A percentile compares a stretch with the other conserved stretches of the same genome.
Evolutionary conservation across 2,113 vertebrate genomes (phyloP).

Genomic region (Dolichallabes microphthalmus): DNA sequence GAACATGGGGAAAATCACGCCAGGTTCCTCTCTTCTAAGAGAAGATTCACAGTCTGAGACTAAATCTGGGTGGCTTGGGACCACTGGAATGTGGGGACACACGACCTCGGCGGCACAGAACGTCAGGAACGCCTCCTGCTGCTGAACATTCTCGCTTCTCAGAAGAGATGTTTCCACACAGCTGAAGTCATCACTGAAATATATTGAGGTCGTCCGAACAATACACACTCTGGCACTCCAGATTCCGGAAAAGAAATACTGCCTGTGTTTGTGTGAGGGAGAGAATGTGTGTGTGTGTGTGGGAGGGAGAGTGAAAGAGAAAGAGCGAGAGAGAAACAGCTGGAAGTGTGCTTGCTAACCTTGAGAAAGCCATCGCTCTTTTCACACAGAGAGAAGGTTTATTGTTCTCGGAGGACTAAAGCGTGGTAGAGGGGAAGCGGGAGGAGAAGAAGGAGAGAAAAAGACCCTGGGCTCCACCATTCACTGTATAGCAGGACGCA

Average conservation of each 20-base stretch:
- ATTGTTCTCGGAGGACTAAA: conserved; percentile 55
- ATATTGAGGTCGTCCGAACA: conserved; percentile 45
- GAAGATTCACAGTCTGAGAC: not conserved
- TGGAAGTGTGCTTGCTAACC: conserved; percentile 53
- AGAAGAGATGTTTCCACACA: conserved; percentile 36
- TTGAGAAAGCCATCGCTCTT: conserved; percentile 56
- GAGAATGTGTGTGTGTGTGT: conserved; percentile 3
- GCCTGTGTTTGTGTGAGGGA: conserved; percentile 2
- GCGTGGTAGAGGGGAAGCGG: conserved; percentile 20
- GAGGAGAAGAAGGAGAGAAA: not conserved
- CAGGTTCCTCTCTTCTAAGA: not conserved
- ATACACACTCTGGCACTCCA: conserved; percentile 51
- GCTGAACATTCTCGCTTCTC: not conserved
- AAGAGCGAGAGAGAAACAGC: conserved; percentile 11
- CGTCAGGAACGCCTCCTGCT: not conserved
- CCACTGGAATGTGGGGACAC: not conserved
- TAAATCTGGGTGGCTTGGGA: not conserved
- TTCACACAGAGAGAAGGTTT: conserved; percentile 46
- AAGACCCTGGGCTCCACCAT: conserved; percentile 28
- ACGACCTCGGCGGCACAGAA: not conserved
- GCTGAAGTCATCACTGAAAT: conserved; percentile 49
- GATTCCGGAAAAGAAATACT: conserved; percentile 29
- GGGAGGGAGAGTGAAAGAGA: conserved; percentile 18
- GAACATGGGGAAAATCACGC: not conserved
- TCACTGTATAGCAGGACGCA: conserved; percentile 20